These are phyloP conservation scores for Caranx melampygus DNA, from an alignment of 2,113 vertebrate species.

Conservation along the genomic window DNA sequence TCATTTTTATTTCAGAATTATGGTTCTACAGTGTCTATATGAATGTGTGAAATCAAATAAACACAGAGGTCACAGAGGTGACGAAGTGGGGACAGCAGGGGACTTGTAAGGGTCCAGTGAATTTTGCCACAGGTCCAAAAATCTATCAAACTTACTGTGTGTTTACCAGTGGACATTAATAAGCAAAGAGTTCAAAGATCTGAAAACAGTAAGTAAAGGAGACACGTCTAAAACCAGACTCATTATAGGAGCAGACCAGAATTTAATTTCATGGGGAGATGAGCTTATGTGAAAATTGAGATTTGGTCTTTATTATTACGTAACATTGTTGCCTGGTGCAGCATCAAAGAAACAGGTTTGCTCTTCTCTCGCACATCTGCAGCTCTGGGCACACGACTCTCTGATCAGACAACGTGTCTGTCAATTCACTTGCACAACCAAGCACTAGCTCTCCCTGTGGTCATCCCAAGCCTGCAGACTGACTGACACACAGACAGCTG, in stretches of 20 bases:
- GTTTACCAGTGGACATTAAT: background rate
- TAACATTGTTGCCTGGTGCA: constrained; percentile 16
- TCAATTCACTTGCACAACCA: constrained; percentile 48
- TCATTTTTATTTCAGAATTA: background rate
- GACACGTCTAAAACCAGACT: background rate
- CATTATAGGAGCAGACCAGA: background rate
- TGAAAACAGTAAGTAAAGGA: background rate
- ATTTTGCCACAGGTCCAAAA: background rate
- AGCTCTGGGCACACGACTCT: constrained; percentile 47
- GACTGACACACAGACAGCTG: constrained; percentile 53
- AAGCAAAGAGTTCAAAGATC: background rate
- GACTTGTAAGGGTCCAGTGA: no score
- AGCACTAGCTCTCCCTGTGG: constrained; percentile 8
- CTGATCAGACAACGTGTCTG: constrained; percentile 19
- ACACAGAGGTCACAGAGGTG: no score
- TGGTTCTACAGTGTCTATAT: background rate
- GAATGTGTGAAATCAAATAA: no score
- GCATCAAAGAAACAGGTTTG: constrained; percentile 27
- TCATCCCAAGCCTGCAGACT: constrained; percentile 36
- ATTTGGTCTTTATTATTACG: background rate
- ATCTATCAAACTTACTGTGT: background rate
- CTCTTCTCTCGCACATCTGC: constrained; percentile 42
- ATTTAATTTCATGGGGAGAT: background rate
- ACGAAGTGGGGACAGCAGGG: no score
- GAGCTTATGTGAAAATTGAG: background rate